Evolutionary conservation across 1,140 invertebrate species (phyloP), one percentile per base, ranked within the genome.

Genomic region (Radopholus similis): DNA sequence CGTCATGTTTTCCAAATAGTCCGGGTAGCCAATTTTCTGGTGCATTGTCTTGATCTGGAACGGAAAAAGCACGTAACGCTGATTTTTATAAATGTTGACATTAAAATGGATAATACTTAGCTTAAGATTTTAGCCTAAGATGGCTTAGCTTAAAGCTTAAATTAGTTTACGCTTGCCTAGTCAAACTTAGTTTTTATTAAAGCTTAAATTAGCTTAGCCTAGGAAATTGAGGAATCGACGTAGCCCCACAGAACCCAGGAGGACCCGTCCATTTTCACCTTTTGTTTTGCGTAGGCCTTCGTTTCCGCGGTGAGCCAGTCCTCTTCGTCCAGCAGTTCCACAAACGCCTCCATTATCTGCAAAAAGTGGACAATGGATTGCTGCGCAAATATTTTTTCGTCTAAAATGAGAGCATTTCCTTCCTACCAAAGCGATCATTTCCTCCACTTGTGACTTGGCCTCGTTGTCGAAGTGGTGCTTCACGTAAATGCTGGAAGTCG

Each of bases 301-400:
- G 91, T 94, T 80, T 91, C 89, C 56, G 89, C 87, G 75, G 93
- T 91, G 90, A 94, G 92, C 91, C 91, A 94, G 68, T 90, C 86
- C 83, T 92, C 92, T 79, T 92, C 89, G 8, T 88, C 87, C 1
- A 94, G 83, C 0, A 92, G 83, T 76, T 93, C 90, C 70, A 91
- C 90, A 78, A 94, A 93, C 3, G 92, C 90, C 74, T 91, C 90
- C 38, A 91, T 84, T 54, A 94, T 90, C 1, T 89, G 90, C 56
- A 0, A 88, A 87, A 40, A 93, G 92, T 90, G 93, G 91, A 80
- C 89, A 88, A 63, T n/a, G n/a, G n/a, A n/a, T n/a, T n/a, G n/a
- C n/a, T n/a, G n/a, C n/a, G n/a, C n/a, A 56, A 47, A 51, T 28
- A 1, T 18, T 21, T 56, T n/a, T 23, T 32, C 8, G 51, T 21